Evolutionary conservation across 2,888 invertebrate genomes (phyloP).

Genomic region (Torymus auratus): DNA sequence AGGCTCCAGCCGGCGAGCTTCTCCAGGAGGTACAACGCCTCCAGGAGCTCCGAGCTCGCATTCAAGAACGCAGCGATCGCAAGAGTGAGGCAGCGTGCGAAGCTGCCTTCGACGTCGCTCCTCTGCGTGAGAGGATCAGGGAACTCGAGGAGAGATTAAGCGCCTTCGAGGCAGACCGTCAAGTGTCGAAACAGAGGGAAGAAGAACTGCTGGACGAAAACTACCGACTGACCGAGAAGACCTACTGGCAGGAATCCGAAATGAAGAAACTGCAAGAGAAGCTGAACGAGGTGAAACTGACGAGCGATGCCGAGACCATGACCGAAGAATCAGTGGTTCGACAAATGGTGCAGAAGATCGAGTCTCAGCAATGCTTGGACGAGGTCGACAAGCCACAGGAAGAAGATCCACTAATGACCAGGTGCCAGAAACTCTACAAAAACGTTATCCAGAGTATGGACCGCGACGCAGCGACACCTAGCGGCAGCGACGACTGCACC

Average conservation of each 20-base stretch:
- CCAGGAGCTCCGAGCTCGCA: constrained; percentile 69
- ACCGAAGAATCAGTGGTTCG: constrained; percentile 22
- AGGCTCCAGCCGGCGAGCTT: constrained; percentile 69
- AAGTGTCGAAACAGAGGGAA: constrained; percentile 65
- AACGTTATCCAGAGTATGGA: background rate
- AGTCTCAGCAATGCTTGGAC: background rate
- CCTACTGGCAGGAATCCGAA: constrained; percentile 67
- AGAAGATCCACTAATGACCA: background rate
- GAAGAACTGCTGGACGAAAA: constrained; percentile 70
- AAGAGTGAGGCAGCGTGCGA: background rate
- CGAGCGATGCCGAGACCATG: constrained; percentile 35
- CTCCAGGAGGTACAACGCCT: constrained; percentile 71
- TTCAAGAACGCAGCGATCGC: constrained; percentile 67
- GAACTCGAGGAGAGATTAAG: constrained; percentile 67
- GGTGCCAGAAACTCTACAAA: constrained; percentile 20
- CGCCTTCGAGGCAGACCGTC: constrained; percentile 62
- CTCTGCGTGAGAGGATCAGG: constrained; percentile 64
- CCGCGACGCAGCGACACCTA: constrained; percentile 5
- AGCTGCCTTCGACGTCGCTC: background rate
- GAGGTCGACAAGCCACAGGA: constrained; percentile 11
- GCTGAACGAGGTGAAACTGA: background rate
- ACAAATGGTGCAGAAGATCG: background rate
- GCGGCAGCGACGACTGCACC: background rate
- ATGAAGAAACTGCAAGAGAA: constrained; percentile 54
- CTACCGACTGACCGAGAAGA: constrained; percentile 66